Evolutionary conservation across 2,113 vertebrate species (phyloP).

Genomic region (Psilopsiagon aymara): DNA sequence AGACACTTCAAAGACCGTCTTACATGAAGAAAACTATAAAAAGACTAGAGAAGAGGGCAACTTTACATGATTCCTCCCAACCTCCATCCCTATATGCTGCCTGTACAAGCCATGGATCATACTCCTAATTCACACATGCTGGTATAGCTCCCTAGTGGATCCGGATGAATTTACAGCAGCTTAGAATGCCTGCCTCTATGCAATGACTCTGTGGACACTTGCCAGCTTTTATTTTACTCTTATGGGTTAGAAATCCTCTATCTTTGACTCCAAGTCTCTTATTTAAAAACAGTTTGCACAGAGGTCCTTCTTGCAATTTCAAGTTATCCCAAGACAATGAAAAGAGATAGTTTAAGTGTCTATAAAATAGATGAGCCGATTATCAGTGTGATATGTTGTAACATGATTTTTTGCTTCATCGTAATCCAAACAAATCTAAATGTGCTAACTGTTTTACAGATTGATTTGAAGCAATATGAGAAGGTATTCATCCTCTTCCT

Average conservation of each 20-base stretch:
- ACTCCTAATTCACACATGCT: background rate
- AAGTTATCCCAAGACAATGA: background rate
- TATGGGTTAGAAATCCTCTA: background rate
- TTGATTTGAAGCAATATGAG: background rate
- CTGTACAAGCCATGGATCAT: background rate
- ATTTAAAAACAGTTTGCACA: background rate
- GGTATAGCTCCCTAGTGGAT: background rate
- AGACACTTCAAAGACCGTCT: background rate
- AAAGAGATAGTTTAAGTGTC: background rate
- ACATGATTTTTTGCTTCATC: background rate
- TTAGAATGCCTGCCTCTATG: background rate
- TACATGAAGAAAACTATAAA: background rate
- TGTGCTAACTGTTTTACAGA: background rate
- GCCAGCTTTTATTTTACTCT: background rate
- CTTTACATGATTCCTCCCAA: fast-evolving
- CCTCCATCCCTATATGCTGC: background rate
- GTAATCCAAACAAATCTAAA: background rate
- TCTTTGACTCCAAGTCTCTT: background rate
- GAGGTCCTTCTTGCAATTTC: background rate
- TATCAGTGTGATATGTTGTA: background rate
- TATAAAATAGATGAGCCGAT: slow-evolving; percentile 10
- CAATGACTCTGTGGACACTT: background rate
- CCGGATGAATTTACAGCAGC: background rate
- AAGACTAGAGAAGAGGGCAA: background rate
- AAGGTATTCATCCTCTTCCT: background rate